Evolutionary conservation across 2,797 vertebrate species (phyloP).

Genomic region (Melopsittacus undulatus): DNA sequence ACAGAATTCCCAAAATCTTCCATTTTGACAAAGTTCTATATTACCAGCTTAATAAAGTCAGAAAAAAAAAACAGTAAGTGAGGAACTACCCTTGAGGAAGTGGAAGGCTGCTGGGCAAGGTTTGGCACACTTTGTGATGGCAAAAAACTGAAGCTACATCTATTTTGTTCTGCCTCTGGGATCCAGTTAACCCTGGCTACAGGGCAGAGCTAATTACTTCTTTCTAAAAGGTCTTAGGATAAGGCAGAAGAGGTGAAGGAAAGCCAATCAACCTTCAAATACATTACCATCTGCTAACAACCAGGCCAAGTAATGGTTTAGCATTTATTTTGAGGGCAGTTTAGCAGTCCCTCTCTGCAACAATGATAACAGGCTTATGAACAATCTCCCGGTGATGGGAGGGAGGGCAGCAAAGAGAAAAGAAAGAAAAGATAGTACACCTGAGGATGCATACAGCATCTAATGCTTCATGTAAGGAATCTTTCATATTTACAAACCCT

Average conservation of each 20-base stretch:
- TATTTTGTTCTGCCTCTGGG: not conserved
- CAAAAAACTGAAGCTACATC: not conserved
- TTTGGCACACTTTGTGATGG: not conserved
- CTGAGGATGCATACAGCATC: not conserved
- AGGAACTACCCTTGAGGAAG: not conserved
- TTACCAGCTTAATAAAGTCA: not conserved
- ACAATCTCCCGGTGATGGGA: not conserved
- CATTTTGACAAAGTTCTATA: not conserved
- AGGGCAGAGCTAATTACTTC: constrained; percentile 4
- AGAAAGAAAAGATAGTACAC: not conserved
- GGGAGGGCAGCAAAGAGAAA: not conserved
- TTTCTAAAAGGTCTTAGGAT: not conserved
- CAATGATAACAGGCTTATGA: constrained; percentile 14
- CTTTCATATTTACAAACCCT: not conserved
- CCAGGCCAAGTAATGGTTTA: not conserved
- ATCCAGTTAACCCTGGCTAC: not conserved
- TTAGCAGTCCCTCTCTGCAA: not conserved
- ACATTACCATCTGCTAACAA: constrained; percentile 29
- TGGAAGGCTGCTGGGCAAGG: not conserved
- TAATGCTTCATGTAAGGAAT: not conserved
- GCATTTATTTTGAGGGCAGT: not conserved
- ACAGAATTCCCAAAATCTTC: not conserved
- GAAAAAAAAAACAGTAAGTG: not conserved
- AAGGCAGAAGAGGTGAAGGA: constrained; percentile 1
- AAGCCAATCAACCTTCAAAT: constrained; percentile 47